Conservation (phyloP, 2,888 invertebrate genomes). For the Noctua janthina region DNA sequence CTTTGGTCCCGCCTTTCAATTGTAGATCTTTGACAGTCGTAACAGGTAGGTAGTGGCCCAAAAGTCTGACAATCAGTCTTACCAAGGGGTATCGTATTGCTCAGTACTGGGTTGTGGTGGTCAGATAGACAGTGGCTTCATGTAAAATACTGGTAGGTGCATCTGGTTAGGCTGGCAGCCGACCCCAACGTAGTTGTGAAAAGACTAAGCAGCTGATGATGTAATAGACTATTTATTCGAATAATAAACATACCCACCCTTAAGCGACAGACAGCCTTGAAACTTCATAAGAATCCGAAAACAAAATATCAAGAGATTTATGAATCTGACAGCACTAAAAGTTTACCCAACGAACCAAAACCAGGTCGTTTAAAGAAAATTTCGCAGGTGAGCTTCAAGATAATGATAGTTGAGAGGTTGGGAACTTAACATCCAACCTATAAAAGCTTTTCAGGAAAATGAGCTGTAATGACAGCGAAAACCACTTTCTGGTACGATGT, state of each 20-base stretch:
- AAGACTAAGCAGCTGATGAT: too few relatives aligned
- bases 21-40: too few relatives aligned
- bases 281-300: slow-evolving; percentile 7
- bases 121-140: too few relatives aligned
- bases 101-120: too few relatives aligned
- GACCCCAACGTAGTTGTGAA: too few relatives aligned
- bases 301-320: slow-evolving; percentile 44
- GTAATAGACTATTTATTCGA: neutral
- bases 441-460: slow-evolving; percentile 83
- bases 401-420: slow-evolving; percentile 80
- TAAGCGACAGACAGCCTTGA: slow-evolving; percentile 3
- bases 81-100: too few relatives aligned
- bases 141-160: too few relatives aligned
- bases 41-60: too few relatives aligned
- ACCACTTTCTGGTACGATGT: slow-evolving; percentile 81
- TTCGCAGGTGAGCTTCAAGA: slow-evolving; percentile 76
- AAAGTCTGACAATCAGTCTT: too few relatives aligned
- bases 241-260: neutral
- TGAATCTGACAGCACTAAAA: slow-evolving; percentile 42
- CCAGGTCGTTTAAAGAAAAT: slow-evolving; percentile 65
- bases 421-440: slow-evolving; percentile 73
- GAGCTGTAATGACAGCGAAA: slow-evolving; percentile 83
- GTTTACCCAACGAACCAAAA: slow-evolving; percentile 54
- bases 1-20: too few relatives aligned
- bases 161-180: too few relatives aligned